Evolutionary conservation across 2,888 invertebrate species (phyloP).

Genomic region (Hecatera dysodea): DNA sequence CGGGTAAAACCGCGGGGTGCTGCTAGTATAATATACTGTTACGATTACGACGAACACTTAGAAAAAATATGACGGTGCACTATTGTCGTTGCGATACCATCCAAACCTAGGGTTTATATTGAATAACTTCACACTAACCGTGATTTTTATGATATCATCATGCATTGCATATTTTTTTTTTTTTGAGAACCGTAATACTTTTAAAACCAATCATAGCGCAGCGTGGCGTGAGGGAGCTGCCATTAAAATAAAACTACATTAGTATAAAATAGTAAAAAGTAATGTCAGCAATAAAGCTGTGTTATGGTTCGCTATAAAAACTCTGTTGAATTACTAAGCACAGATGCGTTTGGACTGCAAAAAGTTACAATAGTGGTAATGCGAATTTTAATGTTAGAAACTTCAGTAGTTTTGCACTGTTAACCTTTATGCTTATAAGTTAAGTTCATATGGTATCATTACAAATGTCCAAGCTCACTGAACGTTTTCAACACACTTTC

Average conservation of each 20-base stretch:
- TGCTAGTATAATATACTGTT: too few species aligned
- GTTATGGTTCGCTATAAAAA: constrained; percentile 42
- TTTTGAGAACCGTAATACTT: too few species aligned
- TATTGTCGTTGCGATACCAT: too few species aligned
- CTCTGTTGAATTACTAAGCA: constrained; percentile 8
- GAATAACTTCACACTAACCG: not conserved
- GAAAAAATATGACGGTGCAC: not conserved
- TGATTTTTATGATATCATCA: not conserved
- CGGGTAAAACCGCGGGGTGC: too few species aligned
- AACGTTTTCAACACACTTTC: too few species aligned
- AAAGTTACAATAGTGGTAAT: not conserved
- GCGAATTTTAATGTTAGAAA: not conserved
- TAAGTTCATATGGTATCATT: not conserved
- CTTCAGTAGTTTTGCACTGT: not conserved
- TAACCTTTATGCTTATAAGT: not conserved
- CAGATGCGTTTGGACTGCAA: constrained; percentile 14
- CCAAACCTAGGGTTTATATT: not conserved
- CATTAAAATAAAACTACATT: constrained; percentile 20
- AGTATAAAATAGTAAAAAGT: constrained; percentile 41
- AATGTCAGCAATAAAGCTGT: constrained; percentile 37
- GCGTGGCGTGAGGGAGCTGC: constrained; percentile 15
- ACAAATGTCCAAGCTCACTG: too few species aligned
- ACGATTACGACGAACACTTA: too few species aligned
- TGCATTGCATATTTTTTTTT: too few species aligned
- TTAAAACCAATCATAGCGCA: too few species aligned